Conservation (phyloP, 2,113 vertebrate species). For the Apus apus region DNA sequence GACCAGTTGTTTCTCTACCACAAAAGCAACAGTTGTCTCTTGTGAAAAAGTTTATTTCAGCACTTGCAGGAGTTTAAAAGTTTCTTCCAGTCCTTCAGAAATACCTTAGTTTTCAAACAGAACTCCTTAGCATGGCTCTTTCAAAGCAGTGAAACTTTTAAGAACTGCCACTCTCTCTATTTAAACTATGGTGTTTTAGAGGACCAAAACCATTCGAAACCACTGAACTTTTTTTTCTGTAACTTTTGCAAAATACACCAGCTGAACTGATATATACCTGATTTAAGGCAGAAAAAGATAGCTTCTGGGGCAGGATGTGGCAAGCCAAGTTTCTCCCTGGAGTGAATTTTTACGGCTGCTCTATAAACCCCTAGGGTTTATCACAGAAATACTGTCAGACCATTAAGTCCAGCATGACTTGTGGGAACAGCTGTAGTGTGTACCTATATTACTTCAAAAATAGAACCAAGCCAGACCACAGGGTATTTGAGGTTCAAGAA, state of each 20-base stretch:
- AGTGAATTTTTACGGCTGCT: constrained; percentile 52
- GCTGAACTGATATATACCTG: constrained; percentile 43
- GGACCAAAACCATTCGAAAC: neutral
- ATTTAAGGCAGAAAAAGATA: constrained; percentile 24
- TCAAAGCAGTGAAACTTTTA: neutral
- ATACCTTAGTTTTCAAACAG: neutral
- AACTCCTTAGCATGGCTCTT: neutral
- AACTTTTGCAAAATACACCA: neutral
- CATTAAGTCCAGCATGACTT: constrained; percentile 47
- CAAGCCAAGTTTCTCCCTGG: constrained; percentile 4
- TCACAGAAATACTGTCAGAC: constrained; percentile 37
- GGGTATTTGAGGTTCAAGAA: neutral
- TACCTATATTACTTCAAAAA: constrained; percentile 14
- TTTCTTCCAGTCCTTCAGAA: neutral
- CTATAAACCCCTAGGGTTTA: constrained; percentile 46
- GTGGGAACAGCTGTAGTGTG: neutral
- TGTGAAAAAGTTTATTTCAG: neutral
- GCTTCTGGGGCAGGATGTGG: neutral
- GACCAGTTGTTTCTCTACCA: neutral
- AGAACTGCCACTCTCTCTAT: neutral
- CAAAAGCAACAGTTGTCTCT: neutral
- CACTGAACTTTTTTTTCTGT: neutral
- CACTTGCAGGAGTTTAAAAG: neutral
- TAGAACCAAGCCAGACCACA: neutral
- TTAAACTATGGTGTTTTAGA: neutral